These are phyloP conservation scores for Periparus ater DNA, from an alignment of 2,797 vertebrate species.

Conservation along the genomic window DNA sequence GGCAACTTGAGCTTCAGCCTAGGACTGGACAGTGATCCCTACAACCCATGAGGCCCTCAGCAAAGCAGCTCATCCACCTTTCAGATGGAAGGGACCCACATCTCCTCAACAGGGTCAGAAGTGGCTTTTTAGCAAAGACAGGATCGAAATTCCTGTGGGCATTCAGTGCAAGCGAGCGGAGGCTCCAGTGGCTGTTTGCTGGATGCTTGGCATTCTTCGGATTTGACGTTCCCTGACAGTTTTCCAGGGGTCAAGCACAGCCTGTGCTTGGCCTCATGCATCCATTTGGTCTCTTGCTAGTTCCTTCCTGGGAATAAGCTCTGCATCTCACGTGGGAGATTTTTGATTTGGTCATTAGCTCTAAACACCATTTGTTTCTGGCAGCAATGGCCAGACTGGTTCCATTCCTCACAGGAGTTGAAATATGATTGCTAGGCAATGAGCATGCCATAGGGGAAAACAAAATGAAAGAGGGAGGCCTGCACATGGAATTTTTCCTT, in stretches of 20 bases:
- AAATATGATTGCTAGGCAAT: background rate
- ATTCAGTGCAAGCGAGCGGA: background rate
- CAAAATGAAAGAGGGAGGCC: background rate
- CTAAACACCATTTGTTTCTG: background rate
- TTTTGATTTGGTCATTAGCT: background rate
- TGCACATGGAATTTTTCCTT: background rate
- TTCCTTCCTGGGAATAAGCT: background rate
- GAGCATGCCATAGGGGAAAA: background rate
- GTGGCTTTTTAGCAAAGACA: background rate
- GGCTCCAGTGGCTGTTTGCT: background rate
- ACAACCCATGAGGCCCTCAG: background rate
- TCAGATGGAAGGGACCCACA: background rate
- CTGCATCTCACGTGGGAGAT: background rate
- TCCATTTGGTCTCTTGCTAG: background rate
- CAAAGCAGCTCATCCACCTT: background rate
- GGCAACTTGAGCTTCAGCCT: background rate
- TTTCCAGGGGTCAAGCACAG: background rate
- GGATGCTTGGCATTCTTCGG: background rate
- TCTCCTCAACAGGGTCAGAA: background rate
- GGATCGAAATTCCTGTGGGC: background rate
- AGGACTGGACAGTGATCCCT: background rate
- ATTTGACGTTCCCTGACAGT: background rate
- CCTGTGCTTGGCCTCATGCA: rapidly evolving
- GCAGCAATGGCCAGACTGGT: background rate
- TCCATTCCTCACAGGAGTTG: background rate